These are phyloP conservation scores for Tachina lurida DNA, from an alignment of 2,888 invertebrate species.

Conservation along the genomic window DNA sequence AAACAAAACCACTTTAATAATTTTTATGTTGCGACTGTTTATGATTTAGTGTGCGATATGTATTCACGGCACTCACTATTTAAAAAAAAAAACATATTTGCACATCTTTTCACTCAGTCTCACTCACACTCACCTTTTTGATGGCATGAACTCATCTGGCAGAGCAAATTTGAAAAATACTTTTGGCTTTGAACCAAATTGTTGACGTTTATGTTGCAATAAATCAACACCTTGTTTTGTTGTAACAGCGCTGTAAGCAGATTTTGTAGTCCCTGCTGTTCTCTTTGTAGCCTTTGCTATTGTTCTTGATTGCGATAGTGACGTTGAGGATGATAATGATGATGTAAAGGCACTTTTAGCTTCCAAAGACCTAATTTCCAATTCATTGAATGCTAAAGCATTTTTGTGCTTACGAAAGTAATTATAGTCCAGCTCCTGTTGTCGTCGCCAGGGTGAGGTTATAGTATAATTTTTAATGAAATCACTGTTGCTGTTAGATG, in stretches of 20 bases:
- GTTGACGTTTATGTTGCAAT: conserved; percentile 72
- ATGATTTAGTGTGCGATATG: neutral
- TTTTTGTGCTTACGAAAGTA: conserved; percentile 52
- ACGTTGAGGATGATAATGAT: neutral
- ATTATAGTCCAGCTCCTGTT: conserved; percentile 8
- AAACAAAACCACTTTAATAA: no score
- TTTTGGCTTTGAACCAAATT: conserved; percentile 73
- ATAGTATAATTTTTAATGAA: neutral
- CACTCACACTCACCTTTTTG: conserved; percentile 69
- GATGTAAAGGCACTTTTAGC: conserved; percentile 35
- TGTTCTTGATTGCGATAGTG: conserved; percentile 17
- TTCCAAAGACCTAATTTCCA: conserved; percentile 51
- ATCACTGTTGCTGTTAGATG: conserved; percentile 6
- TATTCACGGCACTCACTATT: conserved; percentile 5
- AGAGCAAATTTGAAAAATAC: conserved; percentile 69
- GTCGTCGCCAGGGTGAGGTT: conserved; percentile 21
- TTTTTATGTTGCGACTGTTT: no score
- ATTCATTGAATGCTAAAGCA: conserved; percentile 63
- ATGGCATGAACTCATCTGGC: conserved; percentile 60
- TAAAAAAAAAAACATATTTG: neutral
- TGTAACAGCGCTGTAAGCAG: conserved; percentile 7
- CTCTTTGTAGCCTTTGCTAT: conserved; percentile 3
- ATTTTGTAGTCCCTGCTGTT: conserved; percentile 29
- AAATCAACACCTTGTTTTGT: conserved; percentile 57
- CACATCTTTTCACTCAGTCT: neutral